Evolutionary conservation across 2,888 invertebrate genomes (phyloP).

Genomic region (Lymantria monacha): DNA sequence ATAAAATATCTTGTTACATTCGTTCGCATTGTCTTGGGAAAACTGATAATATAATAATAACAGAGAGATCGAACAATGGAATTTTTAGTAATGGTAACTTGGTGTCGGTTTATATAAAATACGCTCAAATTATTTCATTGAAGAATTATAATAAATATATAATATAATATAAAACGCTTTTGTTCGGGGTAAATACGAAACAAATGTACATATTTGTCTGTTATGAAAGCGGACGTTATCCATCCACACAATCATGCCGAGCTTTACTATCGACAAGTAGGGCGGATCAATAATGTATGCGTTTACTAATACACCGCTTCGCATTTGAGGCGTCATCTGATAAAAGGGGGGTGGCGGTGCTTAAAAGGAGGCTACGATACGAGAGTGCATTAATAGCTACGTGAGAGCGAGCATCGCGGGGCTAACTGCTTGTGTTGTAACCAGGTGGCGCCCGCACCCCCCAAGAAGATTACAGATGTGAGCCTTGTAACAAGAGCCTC

Average conservation of each 20-base stretch:
- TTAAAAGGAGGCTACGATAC: slow-evolving; percentile 75
- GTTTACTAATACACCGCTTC: slow-evolving; percentile 73
- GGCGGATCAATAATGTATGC: slow-evolving; percentile 49
- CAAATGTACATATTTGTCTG: slow-evolving; percentile 37
- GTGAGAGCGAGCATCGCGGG: slow-evolving; percentile 62
- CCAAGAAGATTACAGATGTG: slow-evolving; percentile 94
- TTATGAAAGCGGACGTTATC: slow-evolving; percentile 48
- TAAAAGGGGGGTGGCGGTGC: slow-evolving; percentile 80
- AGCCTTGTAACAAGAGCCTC: slow-evolving; percentile 95
- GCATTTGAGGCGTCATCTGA: slow-evolving; percentile 67
- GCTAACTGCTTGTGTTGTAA: slow-evolving; percentile 82
- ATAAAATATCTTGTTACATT: slow-evolving; percentile 72
- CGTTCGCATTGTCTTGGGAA: slow-evolving; percentile 73
- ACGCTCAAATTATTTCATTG: slow-evolving; percentile 67
- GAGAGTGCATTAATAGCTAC: slow-evolving; percentile 81
- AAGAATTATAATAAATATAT: slow-evolving; percentile 60
- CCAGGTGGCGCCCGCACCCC: slow-evolving; percentile 88
- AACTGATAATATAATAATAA: slow-evolving; percentile 55
- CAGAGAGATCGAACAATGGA: slow-evolving; percentile 75
- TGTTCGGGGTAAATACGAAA: slow-evolving; percentile 64
- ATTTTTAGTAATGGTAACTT: slow-evolving; percentile 65
- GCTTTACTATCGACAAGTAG: slow-evolving; percentile 60
- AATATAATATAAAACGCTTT: slow-evolving; percentile 57
- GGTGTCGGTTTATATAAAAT: slow-evolving; percentile 69
- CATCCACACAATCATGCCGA: slow-evolving; percentile 56